A percentile compares a stretch with the other conserved stretches of the same genome.
Conservation (phyloP, 2,888 invertebrate species). For the Lottia scabra region DNA sequence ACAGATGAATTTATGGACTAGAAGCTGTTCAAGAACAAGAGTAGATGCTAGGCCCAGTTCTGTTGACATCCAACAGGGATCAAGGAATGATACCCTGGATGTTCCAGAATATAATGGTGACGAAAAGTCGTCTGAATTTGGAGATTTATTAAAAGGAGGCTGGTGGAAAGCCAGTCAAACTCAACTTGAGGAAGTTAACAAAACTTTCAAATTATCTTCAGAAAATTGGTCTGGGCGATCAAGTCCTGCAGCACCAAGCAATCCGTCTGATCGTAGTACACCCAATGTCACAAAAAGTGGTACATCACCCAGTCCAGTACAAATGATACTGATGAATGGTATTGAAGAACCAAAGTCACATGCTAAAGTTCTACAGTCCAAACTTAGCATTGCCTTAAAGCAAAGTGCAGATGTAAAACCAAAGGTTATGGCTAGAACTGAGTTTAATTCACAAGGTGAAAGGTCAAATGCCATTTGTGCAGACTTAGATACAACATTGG, state of each 20-base stretch:
- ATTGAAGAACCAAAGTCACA: neutral
- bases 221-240: slow-evolving; percentile 12
- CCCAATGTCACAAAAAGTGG: neutral
- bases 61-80: slow-evolving; percentile 21
- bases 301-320: neutral
- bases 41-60: slow-evolving; percentile 10
- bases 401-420: neutral
- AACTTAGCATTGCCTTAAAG: neutral
- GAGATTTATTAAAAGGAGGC: slow-evolving; percentile 35
- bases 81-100: slow-evolving; percentile 11
- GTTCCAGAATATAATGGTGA: slow-evolving; percentile 15
- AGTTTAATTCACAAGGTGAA: neutral
- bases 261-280: neutral
- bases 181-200: slow-evolving; percentile 31
- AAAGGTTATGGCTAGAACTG: neutral
- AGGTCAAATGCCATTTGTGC: neutral
- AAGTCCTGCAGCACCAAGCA: slow-evolving; percentile 7
- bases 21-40: slow-evolving; percentile 8
- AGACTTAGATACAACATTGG: neutral
- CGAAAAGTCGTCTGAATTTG: neutral
- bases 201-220: slow-evolving; percentile 10
- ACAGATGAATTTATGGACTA: neutral
- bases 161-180: slow-evolving; percentile 45
- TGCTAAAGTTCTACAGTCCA: slow-evolving; percentile 1
- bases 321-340: neutral